Conservation (phyloP, 1,140 invertebrate species). For the Papilio glaucus region DNA sequence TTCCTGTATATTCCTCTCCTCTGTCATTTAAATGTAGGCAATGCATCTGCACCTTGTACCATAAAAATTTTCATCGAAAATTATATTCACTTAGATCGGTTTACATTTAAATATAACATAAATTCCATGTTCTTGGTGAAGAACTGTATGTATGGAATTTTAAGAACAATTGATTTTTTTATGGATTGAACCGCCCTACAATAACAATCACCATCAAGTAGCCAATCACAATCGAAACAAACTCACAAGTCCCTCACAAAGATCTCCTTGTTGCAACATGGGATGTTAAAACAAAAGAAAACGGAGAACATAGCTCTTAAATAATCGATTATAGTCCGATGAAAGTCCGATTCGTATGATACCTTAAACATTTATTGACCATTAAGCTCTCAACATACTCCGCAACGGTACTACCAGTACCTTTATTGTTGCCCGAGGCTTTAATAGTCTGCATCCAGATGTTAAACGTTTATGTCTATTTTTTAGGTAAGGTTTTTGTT, state of each 20-base stretch:
- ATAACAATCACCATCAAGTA: background rate
- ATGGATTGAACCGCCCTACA: too few species aligned
- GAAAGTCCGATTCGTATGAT: slow-evolving; percentile 6
- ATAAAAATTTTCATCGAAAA: too few species aligned
- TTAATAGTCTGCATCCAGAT: slow-evolving; percentile 17
- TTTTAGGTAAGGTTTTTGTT: too few species aligned
- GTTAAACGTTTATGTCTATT: too few species aligned
- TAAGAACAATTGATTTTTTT: too few species aligned
- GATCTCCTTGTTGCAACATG: background rate
- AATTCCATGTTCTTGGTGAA: too few species aligned
- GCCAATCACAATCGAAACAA: background rate
- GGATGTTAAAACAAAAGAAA: background rate
- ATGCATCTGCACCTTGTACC: too few species aligned
- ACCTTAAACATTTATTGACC: slow-evolving; percentile 23
- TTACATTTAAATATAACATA: too few species aligned
- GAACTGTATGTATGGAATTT: too few species aligned
- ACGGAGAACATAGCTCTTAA: background rate
- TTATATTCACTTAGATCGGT: too few species aligned
- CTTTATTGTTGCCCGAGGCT: slow-evolving; percentile 4
- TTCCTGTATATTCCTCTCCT: too few species aligned
- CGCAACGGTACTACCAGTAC: slow-evolving; percentile 22
- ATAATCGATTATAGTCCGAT: background rate
- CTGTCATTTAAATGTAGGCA: too few species aligned
- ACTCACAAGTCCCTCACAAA: background rate
- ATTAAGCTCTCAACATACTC: slow-evolving; percentile 19